Percentiles rank a stretch among this genome's conserved stretches.
Conservation (phyloP, 35 echinoderm and acorn worm species). For the Ptychodera flava region DNA sequence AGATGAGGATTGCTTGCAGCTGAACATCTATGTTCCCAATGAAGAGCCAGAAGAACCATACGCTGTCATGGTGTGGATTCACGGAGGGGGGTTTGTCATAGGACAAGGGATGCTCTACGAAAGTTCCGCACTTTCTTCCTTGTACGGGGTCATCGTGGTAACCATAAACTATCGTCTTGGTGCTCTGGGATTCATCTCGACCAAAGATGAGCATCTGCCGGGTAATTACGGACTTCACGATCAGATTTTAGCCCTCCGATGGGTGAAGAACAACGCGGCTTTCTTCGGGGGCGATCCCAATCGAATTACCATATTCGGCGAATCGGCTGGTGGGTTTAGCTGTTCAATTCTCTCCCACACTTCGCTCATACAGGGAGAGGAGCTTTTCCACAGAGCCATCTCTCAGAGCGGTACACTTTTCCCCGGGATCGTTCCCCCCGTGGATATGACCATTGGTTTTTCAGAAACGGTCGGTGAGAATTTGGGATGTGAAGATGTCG, state of each 20-base stretch:
- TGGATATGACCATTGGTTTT: constrained; percentile 45
- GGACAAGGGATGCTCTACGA: constrained; percentile 65
- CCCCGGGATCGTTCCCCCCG: constrained; percentile 13
- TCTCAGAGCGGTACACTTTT: constrained; percentile 57
- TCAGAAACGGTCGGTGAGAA: constrained; percentile 45
- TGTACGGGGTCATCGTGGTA: constrained; percentile 76
- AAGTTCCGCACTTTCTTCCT: constrained; percentile 54
- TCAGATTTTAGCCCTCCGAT: constrained; percentile 59
- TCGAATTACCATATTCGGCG: constrained; percentile 71
- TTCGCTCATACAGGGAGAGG: constrained; percentile 11
- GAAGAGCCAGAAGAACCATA: constrained; percentile 22
- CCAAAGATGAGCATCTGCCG: constrained; percentile 31
- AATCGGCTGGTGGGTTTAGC: constrained; percentile 73
- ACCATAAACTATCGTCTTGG: constrained; percentile 80
- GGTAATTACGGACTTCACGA: constrained; percentile 90
- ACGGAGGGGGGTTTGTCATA: constrained; percentile 64
- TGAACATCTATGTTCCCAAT: constrained; percentile 72
- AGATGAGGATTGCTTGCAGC: constrained; percentile 72
- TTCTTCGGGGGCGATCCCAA: constrained; percentile 71
- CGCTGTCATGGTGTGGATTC: constrained; percentile 76
- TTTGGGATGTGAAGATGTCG: constrained; percentile 34
- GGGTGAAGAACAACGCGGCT: constrained; percentile 70
- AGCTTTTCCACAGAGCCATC: constrained; percentile 64
- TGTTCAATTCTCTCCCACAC: constrained; percentile 41
- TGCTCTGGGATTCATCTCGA: constrained; percentile 67